Evolutionary conservation across 2,113 vertebrate genomes (phyloP), one percentile per base, ranked within the genome.

Genomic region (Peromyscus californicus): DNA sequence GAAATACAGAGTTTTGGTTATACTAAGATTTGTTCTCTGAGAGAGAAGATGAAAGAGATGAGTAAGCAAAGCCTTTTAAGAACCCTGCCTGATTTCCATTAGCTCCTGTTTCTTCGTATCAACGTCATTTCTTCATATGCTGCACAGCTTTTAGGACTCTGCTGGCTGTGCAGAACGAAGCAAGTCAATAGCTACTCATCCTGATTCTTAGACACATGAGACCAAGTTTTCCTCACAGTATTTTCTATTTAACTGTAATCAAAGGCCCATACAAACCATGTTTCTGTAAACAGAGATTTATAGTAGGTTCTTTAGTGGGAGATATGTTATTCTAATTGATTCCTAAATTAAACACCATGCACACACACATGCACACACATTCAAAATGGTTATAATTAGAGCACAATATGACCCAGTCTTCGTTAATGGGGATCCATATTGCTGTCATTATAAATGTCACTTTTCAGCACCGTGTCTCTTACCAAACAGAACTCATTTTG

Each of bases 391-490:
- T 97, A 97, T 96, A 96, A 97, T 96, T 97, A 96, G 94, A 96
- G 83, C 51, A 90, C 94, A 95, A 92, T 93, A 67, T 74, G 94
- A 97, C 89, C 78, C 82, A 92, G 39, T 90, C 96, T 96, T 97
- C 57, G 96, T 96, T 98, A 97, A 96, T 98, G 97, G 98, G 91
- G 95, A 95, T 94, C 96, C 98, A 98, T 97, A 98, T 97, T 97
- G 95, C 97, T 98, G 98, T 98, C 98, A 98, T 97, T 98, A 91
- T 95, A 97, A 97, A 96, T 98, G 93, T 98, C 96, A 96, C 96
- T 97, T 98, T 98, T 97, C 96, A 98, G 96, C 98, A 97, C 96
- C 51, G 91, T 39, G 87, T 98, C 96, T 97, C 78, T 95, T 96
- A 97, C 91, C 96, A 97, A 97, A 93, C 95, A 97, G 95, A 97